These are phyloP conservation scores for Lucifuga dentata DNA, from an alignment of 2,113 vertebrate species.

Conservation along the genomic window DNA sequence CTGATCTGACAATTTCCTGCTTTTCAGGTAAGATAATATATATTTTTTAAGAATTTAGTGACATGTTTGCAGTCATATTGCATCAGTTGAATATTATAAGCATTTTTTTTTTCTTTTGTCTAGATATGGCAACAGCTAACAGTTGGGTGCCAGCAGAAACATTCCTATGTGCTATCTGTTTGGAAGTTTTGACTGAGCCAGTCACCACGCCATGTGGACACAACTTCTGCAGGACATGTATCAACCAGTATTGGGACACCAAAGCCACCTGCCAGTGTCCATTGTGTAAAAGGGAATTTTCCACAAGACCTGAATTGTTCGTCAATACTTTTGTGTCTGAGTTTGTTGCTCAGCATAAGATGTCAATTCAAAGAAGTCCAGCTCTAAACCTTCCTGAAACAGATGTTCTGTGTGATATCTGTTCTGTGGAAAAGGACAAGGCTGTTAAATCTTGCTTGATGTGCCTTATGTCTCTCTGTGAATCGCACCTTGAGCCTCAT, in stretches of 20 bases:
- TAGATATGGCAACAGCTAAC: constrained; percentile 44
- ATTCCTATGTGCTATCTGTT: constrained; percentile 50
- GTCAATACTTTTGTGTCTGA: constrained; percentile 38
- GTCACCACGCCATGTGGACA: constrained; percentile 54
- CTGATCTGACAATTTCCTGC: too few relatives aligned
- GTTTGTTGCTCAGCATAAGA: constrained; percentile 17
- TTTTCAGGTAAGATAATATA: too few relatives aligned
- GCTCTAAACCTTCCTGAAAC: neutral
- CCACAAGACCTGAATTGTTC: constrained; percentile 26
- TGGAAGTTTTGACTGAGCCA: constrained; percentile 52
- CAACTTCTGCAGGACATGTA: constrained; percentile 51
- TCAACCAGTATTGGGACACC: constrained; percentile 39
- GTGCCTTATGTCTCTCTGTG: constrained; percentile 47
- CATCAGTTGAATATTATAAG: neutral
- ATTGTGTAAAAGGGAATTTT: constrained; percentile 28
- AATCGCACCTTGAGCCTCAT: constrained; percentile 56
- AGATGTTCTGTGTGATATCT: constrained; percentile 75
- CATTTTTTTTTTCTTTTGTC: neutral
- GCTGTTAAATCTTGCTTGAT: constrained; percentile 70
- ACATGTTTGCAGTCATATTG: neutral
- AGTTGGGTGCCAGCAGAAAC: constrained; percentile 34
- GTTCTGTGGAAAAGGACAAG: constrained; percentile 82
- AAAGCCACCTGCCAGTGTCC: constrained; percentile 26
- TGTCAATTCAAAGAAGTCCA: constrained; percentile 3
- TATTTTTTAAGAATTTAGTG: too few relatives aligned